Conservation (phyloP, 2,888 invertebrate species). For the Nipponacmea schrenckii region DNA sequence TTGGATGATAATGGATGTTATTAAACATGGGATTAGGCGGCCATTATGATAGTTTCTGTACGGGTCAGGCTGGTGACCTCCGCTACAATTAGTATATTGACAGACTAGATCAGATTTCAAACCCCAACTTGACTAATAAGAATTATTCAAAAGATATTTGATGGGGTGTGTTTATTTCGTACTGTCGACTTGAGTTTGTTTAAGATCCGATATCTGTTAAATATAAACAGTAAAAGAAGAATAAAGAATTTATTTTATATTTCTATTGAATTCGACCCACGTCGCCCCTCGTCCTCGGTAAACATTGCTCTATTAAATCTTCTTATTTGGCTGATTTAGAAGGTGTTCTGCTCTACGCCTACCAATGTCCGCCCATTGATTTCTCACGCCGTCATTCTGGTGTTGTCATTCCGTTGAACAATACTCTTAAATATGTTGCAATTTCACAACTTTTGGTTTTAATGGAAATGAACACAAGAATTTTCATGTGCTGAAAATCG, state of each 20-base stretch:
- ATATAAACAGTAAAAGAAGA: not conserved
- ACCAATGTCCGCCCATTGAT: no score
- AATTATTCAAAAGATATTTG: not conserved
- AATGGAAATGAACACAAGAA: no score
- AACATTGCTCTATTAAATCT: no score
- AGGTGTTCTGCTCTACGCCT: no score
- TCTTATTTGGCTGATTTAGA: no score
- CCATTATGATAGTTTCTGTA: constrained; percentile 10
- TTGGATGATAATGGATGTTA: not conserved
- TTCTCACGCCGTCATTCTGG: no score
- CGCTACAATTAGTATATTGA: constrained; percentile 22
- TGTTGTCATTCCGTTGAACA: no score
- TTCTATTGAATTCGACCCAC: not conserved
- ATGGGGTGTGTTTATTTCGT: not conserved
- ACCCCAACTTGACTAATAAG: not conserved
- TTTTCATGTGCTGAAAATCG: no score
- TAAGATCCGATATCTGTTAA: constrained; percentile 4
- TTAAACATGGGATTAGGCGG: constrained; percentile 2
- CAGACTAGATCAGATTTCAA: constrained; percentile 20
- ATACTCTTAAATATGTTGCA: no score
- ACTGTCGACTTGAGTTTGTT: not conserved
- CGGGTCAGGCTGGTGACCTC: constrained; percentile 17
- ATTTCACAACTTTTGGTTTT: no score
- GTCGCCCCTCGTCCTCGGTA: no score
- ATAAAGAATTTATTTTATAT: not conserved